These are phyloP conservation scores for Perithous albicinctus DNA, from an alignment of 2,888 invertebrate genomes.

Conservation along the genomic window DNA sequence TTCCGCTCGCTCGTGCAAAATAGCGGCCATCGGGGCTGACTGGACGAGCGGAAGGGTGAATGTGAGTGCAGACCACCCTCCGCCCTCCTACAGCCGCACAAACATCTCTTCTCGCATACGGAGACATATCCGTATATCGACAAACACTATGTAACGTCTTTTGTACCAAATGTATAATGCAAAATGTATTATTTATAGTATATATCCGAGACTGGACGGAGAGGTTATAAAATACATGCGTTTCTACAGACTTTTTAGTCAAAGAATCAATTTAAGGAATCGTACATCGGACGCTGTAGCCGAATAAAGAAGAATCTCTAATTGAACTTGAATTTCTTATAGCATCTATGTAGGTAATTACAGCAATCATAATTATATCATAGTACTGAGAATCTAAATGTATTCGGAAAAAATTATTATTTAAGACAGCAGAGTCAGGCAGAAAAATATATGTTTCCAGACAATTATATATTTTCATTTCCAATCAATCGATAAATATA, in stretches of 20 bases:
- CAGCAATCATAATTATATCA: too few species aligned
- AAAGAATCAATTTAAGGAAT: background rate
- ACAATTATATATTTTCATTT: too few species aligned
- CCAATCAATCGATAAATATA: too few species aligned
- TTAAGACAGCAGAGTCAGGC: too few species aligned
- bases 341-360: too few species aligned
- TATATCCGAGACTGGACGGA: background rate
- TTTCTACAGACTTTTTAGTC: background rate
- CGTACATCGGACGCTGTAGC: background rate
- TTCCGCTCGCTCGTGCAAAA: constrained; percentile 61
- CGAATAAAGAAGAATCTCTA: too few species aligned
- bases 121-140: constrained; percentile 15
- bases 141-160: constrained; percentile 27
- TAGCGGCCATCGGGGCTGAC: constrained; percentile 49
- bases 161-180: constrained; percentile 1
- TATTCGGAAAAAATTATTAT: too few species aligned
- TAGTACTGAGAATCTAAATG: too few species aligned
- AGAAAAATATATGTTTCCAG: too few species aligned
- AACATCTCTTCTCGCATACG: constrained; percentile 58
- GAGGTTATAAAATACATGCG: background rate
- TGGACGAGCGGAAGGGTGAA: constrained; percentile 44
- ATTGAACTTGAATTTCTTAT: too few species aligned
- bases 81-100: constrained; percentile 30
- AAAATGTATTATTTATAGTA: background rate
- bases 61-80: constrained; percentile 17